Evolutionary conservation across 2,113 vertebrate species (phyloP).

Genomic region (Myotis davidii): DNA sequence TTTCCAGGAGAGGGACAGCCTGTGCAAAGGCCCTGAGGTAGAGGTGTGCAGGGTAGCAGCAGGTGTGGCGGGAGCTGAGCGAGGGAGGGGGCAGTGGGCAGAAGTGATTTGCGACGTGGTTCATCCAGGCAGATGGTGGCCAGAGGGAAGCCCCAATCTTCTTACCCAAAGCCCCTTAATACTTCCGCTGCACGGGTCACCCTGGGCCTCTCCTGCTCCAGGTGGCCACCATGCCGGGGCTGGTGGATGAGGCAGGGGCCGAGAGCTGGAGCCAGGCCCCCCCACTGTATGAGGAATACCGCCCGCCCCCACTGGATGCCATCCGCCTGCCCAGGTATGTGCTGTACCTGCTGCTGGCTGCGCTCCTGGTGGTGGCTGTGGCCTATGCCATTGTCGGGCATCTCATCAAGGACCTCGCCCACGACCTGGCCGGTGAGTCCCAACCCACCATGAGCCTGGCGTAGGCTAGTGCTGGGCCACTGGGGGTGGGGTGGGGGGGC

Average conservation of each 20-base stretch:
- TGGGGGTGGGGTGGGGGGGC: too few relatives aligned
- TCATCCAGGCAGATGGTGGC: slow-evolving; percentile 55
- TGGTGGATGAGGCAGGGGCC: background rate
- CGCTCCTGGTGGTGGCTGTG: slow-evolving; percentile 86
- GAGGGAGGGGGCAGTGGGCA: background rate
- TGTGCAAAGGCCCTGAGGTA: background rate
- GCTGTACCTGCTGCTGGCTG: slow-evolving; percentile 91
- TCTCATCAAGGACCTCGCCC: slow-evolving; percentile 94
- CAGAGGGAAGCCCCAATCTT: slow-evolving; percentile 48
- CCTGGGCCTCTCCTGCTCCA: background rate
- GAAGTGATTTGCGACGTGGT: background rate
- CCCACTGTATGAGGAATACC: slow-evolving; percentile 87
- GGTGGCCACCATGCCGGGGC: background rate
- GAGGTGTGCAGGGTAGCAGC: too few relatives aligned
- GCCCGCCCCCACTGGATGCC: slow-evolving; percentile 90
- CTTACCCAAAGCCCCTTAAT: slow-evolving; percentile 69
- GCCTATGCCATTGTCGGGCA: slow-evolving; percentile 95
- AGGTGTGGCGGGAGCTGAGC: accelerated
- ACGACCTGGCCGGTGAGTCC: slow-evolving; percentile 90
- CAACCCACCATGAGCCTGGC: background rate
- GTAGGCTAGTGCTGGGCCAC: background rate
- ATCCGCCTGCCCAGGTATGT: slow-evolving; percentile 88
- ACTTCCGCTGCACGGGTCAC: background rate
- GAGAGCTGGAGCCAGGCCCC: slow-evolving; percentile 74
- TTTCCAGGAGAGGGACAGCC: background rate